Base-by-base conservation (phyloP, 2,797 vertebrate species). In the Hoplostethus atlanticus region DNA sequence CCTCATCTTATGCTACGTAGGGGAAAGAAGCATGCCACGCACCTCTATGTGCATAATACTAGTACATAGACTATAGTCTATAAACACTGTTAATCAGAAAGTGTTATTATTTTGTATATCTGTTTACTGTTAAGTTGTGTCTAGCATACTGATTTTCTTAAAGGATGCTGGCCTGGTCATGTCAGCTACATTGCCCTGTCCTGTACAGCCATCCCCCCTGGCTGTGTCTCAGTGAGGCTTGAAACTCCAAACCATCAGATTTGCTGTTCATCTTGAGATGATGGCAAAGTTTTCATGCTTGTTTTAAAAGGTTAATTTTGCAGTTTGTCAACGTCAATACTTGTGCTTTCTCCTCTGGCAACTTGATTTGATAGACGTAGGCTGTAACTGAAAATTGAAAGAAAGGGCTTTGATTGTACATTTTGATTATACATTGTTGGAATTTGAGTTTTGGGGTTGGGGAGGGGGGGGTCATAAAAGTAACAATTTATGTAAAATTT, bases 401-500 rank as follows among this genome's bases (percentile, higher is more conserved):
- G 81, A 81, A 66, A 81, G 73, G 66, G 71, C 84, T 87, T 80
- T 66, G 62, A 64, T 66, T 87, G 80, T 88, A 79, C 69, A 88
- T 82, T 85, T 88, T 77, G 62, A 63, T 76, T 51, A 70, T 72
- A 16, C 38, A 44, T 54, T 30, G 58, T 61, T 11, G 11, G 59
- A 46, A 46, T 46, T 40, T 71, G 36, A 67, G 69, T 78, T 79
- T 21, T 38, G 16, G n/a, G 66, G 58, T 15, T 17, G 38, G 50
- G 44, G 34, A 2, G 9, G 51, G 70, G 53, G 73, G 55, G 76
- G 79, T 88, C 68, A 88, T 86, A 75, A 76, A 83, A 85, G 80
- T 89, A 82, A 86, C 84, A 69, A 84, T 91, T 93, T 92, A 91
- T 95, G 93, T 93, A 93, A 84, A 90, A 86, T 94, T 94, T 95